Conservation (phyloP, 2,113 vertebrate species). For the Apaloderma vittatum region DNA sequence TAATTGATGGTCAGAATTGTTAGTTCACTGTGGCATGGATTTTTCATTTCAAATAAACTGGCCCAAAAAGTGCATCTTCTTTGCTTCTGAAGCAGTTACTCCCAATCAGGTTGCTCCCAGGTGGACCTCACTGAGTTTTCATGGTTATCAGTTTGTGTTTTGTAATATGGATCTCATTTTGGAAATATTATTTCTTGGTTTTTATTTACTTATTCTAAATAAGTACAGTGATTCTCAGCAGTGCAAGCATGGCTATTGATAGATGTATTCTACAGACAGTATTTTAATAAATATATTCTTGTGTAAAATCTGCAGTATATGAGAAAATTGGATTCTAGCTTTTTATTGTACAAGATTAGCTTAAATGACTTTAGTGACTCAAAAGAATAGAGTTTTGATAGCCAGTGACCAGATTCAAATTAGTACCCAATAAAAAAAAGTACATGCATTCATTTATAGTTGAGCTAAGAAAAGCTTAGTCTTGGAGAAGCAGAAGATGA, state of each 20-base stretch:
- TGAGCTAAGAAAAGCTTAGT: slow-evolving; percentile 49
- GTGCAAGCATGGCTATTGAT: neutral
- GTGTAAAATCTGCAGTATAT: neutral
- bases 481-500: slow-evolving; percentile 41
- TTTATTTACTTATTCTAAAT: neutral
- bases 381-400: slow-evolving; percentile 32
- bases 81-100: neutral
- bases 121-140: neutral
- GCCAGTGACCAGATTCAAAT: slow-evolving; percentile 46
- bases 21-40: neutral
- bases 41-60: neutral
- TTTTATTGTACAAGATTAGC: slow-evolving; percentile 28
- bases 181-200: neutral
- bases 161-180: neutral
- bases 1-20: neutral
- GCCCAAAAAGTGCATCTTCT: neutral
- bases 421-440: slow-evolving; percentile 37
- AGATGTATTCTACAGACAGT: neutral
- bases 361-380: slow-evolving; percentile 13
- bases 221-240: neutral
- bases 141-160: neutral
- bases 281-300: neutral
- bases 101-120: neutral
- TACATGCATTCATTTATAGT: slow-evolving; percentile 32
- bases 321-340: slow-evolving; percentile 37